Evolutionary conservation across 2,888 invertebrate species (phyloP).

Genomic region (Apamea sordens): DNA sequence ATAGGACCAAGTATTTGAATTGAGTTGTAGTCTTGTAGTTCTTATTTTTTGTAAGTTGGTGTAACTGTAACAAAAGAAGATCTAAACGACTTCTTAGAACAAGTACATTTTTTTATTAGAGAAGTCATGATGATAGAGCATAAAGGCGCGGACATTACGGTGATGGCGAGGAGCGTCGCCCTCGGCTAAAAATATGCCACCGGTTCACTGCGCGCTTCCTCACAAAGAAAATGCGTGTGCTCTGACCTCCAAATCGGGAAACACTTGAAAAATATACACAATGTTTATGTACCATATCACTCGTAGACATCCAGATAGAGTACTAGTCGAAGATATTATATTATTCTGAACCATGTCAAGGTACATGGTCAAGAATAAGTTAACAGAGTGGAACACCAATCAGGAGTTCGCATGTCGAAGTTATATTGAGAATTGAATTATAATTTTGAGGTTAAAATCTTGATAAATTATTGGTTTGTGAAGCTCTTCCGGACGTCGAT

Average conservation of each 20-base stretch:
- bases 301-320: conserved; percentile 59
- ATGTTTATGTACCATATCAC: conserved; percentile 69
- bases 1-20: conserved; percentile 1
- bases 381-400: conserved; percentile 63
- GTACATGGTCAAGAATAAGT: conserved; percentile 70
- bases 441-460: conserved; percentile 28
- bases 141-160: conserved; percentile 62
- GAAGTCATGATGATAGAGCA: conserved; percentile 75
- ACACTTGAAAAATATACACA: conserved; percentile 70
- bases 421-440: conserved; percentile 33
- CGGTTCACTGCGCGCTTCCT: conserved; percentile 85
- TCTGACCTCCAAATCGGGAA: conserved; percentile 85
- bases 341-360: conserved; percentile 67
- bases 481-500: conserved; percentile 6
- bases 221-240: conserved; percentile 86
- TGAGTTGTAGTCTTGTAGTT: background rate
- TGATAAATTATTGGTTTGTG: background rate
- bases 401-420: conserved; percentile 34
- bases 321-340: conserved; percentile 29
- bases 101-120: conserved; percentile 52
- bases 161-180: conserved; percentile 83
- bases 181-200: conserved; percentile 87
- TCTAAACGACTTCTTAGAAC: conserved; percentile 19
- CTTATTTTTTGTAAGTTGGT: background rate
- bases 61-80: conserved; percentile 3